Conservation (phyloP, 2,113 vertebrate genomes). For the Tachysurus vachellii region DNA sequence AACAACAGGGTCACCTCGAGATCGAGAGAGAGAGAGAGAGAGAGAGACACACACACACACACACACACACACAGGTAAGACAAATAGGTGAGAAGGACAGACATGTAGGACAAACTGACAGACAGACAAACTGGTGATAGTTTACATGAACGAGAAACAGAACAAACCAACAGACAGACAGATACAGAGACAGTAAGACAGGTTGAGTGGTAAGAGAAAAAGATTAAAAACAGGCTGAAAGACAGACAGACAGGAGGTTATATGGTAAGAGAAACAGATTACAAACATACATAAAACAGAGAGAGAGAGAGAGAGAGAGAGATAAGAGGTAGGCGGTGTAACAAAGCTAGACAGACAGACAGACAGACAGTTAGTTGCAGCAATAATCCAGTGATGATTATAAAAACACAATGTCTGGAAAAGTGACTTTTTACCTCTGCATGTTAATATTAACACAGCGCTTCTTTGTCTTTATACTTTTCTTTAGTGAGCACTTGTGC, state of each 20-base stretch:
- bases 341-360: background rate
- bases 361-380: background rate
- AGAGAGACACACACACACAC: background rate
- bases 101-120: background rate
- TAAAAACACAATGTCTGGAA: background rate
- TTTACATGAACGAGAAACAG: background rate
- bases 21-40: background rate
- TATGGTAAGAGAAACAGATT: too few relatives aligned
- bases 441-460: background rate
- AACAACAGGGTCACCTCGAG: constrained; percentile 20
- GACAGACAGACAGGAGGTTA: background rate
- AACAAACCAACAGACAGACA: background rate
- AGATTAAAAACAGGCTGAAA: too few relatives aligned
- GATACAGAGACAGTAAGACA: background rate
- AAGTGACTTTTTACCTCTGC: background rate
- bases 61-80: background rate
- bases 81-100: background rate
- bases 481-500: background rate
- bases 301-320: background rate
- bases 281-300: too few relatives aligned
- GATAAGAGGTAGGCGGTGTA: too few relatives aligned
- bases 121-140: background rate
- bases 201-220: too few relatives aligned
- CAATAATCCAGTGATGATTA: background rate
- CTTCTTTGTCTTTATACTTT: background rate